Evolutionary conservation across 2,113 vertebrate species (phyloP).

Genomic region (Pica pica): DNA sequence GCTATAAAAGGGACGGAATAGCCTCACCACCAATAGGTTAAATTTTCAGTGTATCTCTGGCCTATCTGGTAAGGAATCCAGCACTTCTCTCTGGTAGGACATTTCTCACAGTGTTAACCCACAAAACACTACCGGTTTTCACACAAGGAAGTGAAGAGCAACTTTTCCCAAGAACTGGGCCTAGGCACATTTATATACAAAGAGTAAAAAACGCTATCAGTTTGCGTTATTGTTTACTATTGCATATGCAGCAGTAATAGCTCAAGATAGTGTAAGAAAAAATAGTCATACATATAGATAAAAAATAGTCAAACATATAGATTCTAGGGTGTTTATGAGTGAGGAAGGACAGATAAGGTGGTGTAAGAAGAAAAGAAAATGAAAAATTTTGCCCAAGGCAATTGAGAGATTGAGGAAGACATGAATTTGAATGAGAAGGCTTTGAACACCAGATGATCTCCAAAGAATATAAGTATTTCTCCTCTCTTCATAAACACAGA

Average conservation of each 20-base stretch:
- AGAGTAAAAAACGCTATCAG: background rate
- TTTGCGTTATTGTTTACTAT: conserved; percentile 27
- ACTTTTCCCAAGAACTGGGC: background rate
- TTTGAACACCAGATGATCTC: background rate
- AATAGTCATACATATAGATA: background rate
- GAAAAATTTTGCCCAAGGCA: background rate
- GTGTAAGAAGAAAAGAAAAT: conserved; percentile 7
- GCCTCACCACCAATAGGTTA: background rate
- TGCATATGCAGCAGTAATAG: conserved; percentile 9
- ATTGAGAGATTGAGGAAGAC: background rate
- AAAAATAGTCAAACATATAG: conserved; percentile 19
- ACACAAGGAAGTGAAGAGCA: background rate
- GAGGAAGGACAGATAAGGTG: conserved; percentile 29
- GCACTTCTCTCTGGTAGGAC: background rate
- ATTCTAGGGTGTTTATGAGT: conserved; percentile 23
- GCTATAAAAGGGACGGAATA: background rate
- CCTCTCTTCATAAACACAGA: background rate
- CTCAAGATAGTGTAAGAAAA: conserved; percentile 27
- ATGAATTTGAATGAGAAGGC: background rate
- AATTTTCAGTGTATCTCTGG: background rate
- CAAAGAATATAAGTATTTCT: background rate
- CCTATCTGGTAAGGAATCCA: background rate
- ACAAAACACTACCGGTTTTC: background rate
- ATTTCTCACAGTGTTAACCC: background rate
- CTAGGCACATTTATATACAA: conserved; percentile 13